phyloP scores from a whole-genome alignment of 2,797 vertebrate genomes.

The Eulemur coronatus region DNA sequence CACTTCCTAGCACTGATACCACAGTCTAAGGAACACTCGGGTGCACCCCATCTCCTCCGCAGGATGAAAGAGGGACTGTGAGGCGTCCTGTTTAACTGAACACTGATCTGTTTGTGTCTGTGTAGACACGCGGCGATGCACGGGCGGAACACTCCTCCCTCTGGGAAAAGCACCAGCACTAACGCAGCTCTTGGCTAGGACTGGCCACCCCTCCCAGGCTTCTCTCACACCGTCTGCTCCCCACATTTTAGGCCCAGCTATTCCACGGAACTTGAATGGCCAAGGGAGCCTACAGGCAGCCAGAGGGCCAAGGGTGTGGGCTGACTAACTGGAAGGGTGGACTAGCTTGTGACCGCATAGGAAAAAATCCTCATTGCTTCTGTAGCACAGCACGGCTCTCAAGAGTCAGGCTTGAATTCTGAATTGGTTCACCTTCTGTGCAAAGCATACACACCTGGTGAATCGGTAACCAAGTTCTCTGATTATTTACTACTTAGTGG shows the following conservation, averaged over 20 bases:
- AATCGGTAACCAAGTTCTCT: not conserved
- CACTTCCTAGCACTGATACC: conserved; percentile 26
- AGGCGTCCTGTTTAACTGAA: conserved; percentile 29
- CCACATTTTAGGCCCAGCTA: not conserved
- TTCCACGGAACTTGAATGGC: not conserved
- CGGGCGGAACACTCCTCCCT: conserved; percentile 36
- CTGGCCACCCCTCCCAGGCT: conserved; percentile 28
- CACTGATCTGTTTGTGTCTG: conserved; percentile 55
- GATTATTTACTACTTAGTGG: not conserved
- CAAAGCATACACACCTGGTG: not conserved
- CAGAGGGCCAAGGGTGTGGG: conserved; percentile 46
- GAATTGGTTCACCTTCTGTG: not conserved
- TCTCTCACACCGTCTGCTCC: not conserved
- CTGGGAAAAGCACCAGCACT: conserved; percentile 67
- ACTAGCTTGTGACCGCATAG: not conserved
- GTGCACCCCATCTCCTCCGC: not conserved
- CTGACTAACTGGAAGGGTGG: not conserved
- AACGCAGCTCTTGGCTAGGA: conserved; percentile 57
- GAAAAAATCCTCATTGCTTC: not conserved
- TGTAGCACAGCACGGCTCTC: not conserved
- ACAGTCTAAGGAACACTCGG: not conserved
- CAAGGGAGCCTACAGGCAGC: conserved; percentile 9
- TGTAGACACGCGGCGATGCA: conserved; percentile 42
- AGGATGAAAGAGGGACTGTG: conserved; percentile 58
- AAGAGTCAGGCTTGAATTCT: not conserved